Percentiles rank a stretch among this genome's conserved stretches.
Conservation (phyloP, 2,797 vertebrate species). For the Sebastes jordani region DNA sequence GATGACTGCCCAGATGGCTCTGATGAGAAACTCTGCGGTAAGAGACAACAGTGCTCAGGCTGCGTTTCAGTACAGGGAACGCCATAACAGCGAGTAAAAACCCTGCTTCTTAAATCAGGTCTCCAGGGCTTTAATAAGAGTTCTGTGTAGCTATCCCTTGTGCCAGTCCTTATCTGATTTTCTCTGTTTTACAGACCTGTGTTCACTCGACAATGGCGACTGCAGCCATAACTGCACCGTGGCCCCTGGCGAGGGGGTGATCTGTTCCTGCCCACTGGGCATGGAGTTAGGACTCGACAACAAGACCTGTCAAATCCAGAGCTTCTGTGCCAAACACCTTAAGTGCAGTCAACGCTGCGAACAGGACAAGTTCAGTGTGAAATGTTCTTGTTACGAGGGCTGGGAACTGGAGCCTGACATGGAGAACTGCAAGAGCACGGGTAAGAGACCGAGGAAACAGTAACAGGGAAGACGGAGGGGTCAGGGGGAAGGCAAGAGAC, state of each 20-base stretch:
- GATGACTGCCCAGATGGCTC: constrained; percentile 94
- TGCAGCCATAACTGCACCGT: constrained; percentile 98
- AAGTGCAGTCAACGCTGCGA: constrained; percentile 97
- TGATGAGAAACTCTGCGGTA: constrained; percentile 95
- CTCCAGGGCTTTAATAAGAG: not conserved
- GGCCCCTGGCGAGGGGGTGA: constrained; percentile 91
- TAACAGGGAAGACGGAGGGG: not conserved
- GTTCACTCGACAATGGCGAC: constrained; percentile 91
- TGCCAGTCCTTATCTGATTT: not conserved
- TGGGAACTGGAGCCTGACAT: constrained; percentile 93
- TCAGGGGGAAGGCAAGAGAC: not conserved
- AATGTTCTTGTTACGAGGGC: constrained; percentile 96
- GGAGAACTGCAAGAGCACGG: constrained; percentile 95
- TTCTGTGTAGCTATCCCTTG: not conserved
- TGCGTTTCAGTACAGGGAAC: not conserved
- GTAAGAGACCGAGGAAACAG: constrained; percentile 64
- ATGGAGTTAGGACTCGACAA: constrained; percentile 93
- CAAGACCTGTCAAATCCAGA: constrained; percentile 97
- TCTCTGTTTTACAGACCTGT: constrained; percentile 83
- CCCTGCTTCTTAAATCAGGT: not conserved
- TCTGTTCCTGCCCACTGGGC: constrained; percentile 95
- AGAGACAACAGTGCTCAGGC: constrained; percentile 42
- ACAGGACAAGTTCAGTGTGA: constrained; percentile 95
- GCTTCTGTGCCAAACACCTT: constrained; percentile 96
- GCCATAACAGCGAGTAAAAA: constrained; percentile 3